Percentiles rank a stretch among this genome's conserved stretches.
These are phyloP conservation scores for Nipponia nippon DNA, from an alignment of 2,113 vertebrate species.

Conservation along the genomic window DNA sequence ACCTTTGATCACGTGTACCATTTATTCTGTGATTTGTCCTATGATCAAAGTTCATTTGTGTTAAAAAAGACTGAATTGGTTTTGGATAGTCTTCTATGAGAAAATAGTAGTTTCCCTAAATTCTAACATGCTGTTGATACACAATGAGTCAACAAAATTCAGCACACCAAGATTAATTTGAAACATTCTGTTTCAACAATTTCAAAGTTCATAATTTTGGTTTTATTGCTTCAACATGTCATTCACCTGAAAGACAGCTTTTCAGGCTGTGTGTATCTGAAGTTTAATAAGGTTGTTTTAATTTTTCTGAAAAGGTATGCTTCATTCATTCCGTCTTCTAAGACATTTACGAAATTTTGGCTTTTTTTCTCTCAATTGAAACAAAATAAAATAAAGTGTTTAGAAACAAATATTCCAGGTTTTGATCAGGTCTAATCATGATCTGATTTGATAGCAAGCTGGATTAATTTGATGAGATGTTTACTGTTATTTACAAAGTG, in stretches of 20 bases:
- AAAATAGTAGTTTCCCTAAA: background rate
- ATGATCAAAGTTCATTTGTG: background rate
- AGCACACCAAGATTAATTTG: background rate
- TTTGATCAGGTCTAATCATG: background rate
- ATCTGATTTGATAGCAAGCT: background rate
- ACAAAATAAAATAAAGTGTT: background rate
- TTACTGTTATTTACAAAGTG: background rate
- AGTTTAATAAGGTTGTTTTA: background rate
- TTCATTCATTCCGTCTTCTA: background rate
- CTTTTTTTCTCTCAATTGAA: fast-evolving
- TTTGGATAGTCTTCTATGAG: background rate
- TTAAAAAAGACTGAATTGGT: background rate
- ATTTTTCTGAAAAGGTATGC: background rate
- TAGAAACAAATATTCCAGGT: background rate
- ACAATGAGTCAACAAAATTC: background rate
- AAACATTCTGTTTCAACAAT: background rate
- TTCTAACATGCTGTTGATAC: background rate
- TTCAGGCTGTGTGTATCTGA: background rate
- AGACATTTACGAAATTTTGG: background rate
- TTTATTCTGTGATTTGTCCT: background rate
- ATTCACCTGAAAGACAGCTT: background rate
- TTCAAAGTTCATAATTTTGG: background rate
- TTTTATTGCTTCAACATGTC: background rate
- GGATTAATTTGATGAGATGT: background rate
- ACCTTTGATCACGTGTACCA: background rate